A percentile compares a stretch with the other conserved stretches of the same genome.
Conservation (phyloP, 2,797 vertebrate species). For the Xiphorhynchus erythropygius region DNA sequence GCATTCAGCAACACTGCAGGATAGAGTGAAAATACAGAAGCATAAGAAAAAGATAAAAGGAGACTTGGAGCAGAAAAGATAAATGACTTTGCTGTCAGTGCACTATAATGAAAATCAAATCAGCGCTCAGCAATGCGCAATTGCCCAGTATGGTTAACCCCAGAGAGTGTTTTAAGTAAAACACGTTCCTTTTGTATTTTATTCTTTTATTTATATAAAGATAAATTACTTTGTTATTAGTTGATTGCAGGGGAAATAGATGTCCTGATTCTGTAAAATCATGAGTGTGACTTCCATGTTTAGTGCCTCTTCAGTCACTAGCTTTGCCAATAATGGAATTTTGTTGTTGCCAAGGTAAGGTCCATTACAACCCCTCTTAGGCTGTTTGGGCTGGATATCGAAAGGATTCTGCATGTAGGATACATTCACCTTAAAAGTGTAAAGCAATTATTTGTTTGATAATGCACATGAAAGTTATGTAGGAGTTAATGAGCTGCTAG, state of each 20-base stretch:
- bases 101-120: conserved; percentile 68
- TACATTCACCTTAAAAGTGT: not conserved
- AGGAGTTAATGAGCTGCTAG: not conserved
- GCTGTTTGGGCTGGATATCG: not conserved
- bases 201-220: conserved; percentile 68
- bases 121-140: conserved; percentile 24
- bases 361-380: not conserved
- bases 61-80: conserved; percentile 57
- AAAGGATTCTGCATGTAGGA: not conserved
- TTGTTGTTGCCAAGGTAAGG: not conserved
- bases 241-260: conserved; percentile 67
- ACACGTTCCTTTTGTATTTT: conserved; percentile 61
- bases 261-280: not conserved
- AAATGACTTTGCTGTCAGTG: conserved; percentile 56
- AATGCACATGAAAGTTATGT: not conserved
- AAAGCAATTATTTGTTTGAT: not conserved
- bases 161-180: conserved; percentile 67
- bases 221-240: conserved; percentile 69
- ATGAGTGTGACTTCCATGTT: not conserved
- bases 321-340: not conserved
- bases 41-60: conserved; percentile 63
- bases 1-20: conserved; percentile 52
- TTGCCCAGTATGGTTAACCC: conserved; percentile 32
- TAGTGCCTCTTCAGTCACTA: not conserved
- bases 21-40: conserved; percentile 48